Percentiles rank a stretch among this genome's conserved stretches.
These are phyloP conservation scores for Vulpes vulpes DNA, from an alignment of 2,113 vertebrate genomes.

Conservation along the genomic window DNA sequence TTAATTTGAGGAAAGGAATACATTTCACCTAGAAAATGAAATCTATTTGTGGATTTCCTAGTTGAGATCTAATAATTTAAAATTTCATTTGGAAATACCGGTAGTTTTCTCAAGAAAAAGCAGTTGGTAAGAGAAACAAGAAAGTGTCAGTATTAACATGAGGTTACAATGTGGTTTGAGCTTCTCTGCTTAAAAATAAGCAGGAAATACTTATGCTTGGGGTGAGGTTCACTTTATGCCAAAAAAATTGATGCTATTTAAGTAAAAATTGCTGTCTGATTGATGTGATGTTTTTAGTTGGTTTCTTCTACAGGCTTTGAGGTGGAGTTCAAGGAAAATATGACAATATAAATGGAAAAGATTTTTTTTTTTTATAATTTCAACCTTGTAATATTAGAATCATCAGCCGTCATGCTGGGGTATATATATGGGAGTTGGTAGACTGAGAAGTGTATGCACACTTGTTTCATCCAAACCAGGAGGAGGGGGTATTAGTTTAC, in stretches of 20 bases:
- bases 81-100: slow-evolving; percentile 9
- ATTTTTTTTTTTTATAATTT: background rate
- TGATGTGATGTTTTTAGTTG: background rate
- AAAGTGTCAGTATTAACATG: background rate
- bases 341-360: background rate
- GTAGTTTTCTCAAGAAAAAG: background rate
- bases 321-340: background rate
- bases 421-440: background rate
- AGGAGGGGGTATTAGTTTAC: background rate
- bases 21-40: background rate
- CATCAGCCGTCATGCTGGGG: background rate
- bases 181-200: slow-evolving; percentile 26
- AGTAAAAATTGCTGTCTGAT: background rate
- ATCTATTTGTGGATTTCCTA: background rate
- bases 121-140: background rate
- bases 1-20: background rate
- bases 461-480: background rate
- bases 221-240: background rate
- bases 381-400: background rate
- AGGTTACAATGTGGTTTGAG: background rate
- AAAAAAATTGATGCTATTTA: background rate
- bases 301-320: background rate
- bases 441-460: background rate
- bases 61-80: background rate
- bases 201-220: background rate